Base-by-base conservation (phyloP, 2,113 vertebrate species). In the Condylura cristata region DNA sequence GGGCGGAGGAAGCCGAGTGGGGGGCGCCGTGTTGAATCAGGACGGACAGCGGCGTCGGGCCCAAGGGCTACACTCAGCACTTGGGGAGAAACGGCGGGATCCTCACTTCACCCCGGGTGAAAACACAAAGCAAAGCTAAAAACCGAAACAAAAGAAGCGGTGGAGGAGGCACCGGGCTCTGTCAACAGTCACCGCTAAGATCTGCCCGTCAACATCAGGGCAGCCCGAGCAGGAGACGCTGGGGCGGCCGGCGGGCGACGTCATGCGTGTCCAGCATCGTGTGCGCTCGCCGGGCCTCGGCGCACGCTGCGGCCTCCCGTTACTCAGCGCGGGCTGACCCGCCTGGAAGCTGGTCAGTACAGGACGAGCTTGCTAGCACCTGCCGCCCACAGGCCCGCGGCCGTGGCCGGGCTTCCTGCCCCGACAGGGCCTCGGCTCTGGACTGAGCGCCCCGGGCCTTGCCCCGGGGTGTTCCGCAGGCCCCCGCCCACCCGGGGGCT, bases 81-180 rank as follows among this genome's bases (percentile, higher is more conserved):
- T 91, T 30, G 41, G 34, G 80, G 68, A 86, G 58, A 58, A 58
- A 78, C 26, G 28, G 63, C 91, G 89, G 14, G 80, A 51, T n/a
- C n/a, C 75, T 94, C 88, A 94, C 95, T 94, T 93, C 85, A 34
- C 11, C 34, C 85, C 85, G 51, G 5, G 39, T 60, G 24, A 20
- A 20, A 0, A 10, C 13, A 78, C 48, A 14, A n/a, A 37, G 28
- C 7, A 28, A 17, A 12, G 12, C 22, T 22, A 74, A 51, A 53
- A 37, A 37, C 37, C 12, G 8, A 68, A 20, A 11, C 14, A 3
- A 17, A n/a, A 58, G 3, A 34, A 28, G 20, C 30, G 32, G 48
- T 26, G 58, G 85, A 34, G 78, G 84, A 71, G 58, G 14, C 76
- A 71, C 34, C 11, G 39, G 24, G 61, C 30, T 3, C 20, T 3